Base-by-base conservation (phyloP, 2,797 vertebrate species). In the Fratercula arctica region DNA sequence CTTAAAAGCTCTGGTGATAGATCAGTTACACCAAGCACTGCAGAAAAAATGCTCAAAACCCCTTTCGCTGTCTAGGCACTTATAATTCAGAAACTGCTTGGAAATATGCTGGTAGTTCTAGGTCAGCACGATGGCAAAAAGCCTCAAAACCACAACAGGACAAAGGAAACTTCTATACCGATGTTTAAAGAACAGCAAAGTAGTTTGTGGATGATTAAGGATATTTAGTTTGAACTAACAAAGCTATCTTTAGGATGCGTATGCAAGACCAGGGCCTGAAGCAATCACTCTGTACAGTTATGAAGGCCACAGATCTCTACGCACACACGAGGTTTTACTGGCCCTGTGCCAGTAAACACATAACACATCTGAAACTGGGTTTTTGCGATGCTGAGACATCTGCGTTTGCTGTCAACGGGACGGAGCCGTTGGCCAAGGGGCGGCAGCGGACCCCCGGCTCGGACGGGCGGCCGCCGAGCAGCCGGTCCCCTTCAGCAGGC, bases 221-320 rank as follows among this genome's bases (percentile, higher is more conserved):
- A 5, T 0, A 31, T 43, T 63, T 28, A 33, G 6, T 10, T 18
- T 14, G 33, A 89, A 10, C 15, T 13, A 28, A 13, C 48, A 51
- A 43, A 60, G 5, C 7, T 43, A 15, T 13, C 35, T 31, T 51
- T 33, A 56, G 31, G 45, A 8, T 10, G 16, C 0, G 0, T 0
- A 16, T 4, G 4, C 3, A 46, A 70, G 20, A 41, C 3, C 2
- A 31, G 35, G 12, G 13, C 20, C 50, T 10, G 33, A 81, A 77
- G 13, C 51, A 43, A 11, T 45, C 18, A 1, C 4, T 18, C 10
- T 1, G 0, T 1, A 6, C 9, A 10, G 3, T 4, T 21, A 33
- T 0, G 1, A 66, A n/a, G 46, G 12, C 29, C 13, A 39, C 16
- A 43, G 7, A 23, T 3, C 29, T 23, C 14, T 1, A 10, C 0